Base-by-base conservation (phyloP, 2,888 invertebrate genomes). In the Agriopis marginaria region DNA sequence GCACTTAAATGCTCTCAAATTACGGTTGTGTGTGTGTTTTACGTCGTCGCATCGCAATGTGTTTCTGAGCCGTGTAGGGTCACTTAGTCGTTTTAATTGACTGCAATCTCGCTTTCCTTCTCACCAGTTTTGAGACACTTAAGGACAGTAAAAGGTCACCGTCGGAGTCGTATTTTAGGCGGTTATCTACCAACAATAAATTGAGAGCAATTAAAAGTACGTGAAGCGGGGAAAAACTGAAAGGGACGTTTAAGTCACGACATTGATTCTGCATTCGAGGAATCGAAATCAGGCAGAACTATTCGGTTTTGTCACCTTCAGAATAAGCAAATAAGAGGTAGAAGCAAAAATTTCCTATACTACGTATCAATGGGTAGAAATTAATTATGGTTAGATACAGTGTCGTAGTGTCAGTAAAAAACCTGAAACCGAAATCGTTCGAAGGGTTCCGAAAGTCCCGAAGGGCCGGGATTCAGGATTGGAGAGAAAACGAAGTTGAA, bases 211-310 rank as follows among this genome's bases (percentile, higher is more conserved):
- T 79, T 78, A 78, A 76, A 79, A 75, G 62, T 68, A 68, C 54
- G 49, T 61, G 66, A 77, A 78, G 77, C 73, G 74, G 75, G 77
- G 76, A 77, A 81, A 77, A 70, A 74, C 63, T 63, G 64, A 76
- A 51, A 79, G 77, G 79, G 79, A 76, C 60, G 69, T 71, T 77
- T 80, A 45, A 75, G 71, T 76, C 72, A 67, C 74, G 68, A 70
- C 71, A 76, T 73, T 74, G 76, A 75, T 79, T 45, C 44, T 76
- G 51, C 55, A 66, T 72, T 82, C 80, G 65, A 78, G 68, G 77
- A 82, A 82, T 67, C 71, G 63, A 77, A 78, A 78, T 78, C 80
- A 79, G 80, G 32, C 49, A 50, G 39, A 81, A 79, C 61, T 45
- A 45, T 75, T 61, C 72, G 76, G 75, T 75, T 76, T 71, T 75